These are phyloP conservation scores for Papilio aristodemus DNA, from an alignment of 1,140 invertebrate species.

Conservation along the genomic window DNA sequence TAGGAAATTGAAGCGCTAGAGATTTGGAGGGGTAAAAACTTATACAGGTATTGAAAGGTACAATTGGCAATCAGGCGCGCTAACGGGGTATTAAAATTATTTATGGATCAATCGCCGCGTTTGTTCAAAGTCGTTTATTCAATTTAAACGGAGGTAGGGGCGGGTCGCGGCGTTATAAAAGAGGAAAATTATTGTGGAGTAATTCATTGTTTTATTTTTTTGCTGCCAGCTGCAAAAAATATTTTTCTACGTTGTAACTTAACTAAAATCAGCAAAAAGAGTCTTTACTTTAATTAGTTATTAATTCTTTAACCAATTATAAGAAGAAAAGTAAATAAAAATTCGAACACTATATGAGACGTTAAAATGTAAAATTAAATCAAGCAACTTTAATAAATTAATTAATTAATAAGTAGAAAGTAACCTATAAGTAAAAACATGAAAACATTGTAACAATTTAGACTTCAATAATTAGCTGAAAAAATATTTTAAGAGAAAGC, in stretches of 20 bases:
- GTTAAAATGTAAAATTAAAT: no score
- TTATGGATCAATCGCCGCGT: constrained; percentile 29
- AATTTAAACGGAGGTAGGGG: constrained; percentile 26
- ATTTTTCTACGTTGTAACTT: background rate
- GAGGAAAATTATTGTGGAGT: constrained; percentile 23
- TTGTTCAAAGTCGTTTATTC: constrained; percentile 25
- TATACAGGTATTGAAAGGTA: constrained; percentile 32
- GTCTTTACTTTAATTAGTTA: no score
- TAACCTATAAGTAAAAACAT: background rate
- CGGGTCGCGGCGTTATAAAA: constrained; percentile 4
- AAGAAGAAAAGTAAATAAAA: no score
- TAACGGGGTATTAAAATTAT: constrained; percentile 34
- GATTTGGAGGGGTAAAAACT: constrained; percentile 23
- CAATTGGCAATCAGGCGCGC: constrained; percentile 30
- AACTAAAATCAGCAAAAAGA: no score
- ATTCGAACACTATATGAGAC: no score
- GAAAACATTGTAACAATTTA: background rate
- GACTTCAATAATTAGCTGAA: background rate
- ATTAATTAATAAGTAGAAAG: no score
- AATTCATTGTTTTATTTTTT: constrained; percentile 20
- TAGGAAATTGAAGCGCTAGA: constrained; percentile 25
- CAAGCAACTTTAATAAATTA: background rate
- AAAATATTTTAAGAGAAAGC: background rate
- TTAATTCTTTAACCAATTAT: no score
- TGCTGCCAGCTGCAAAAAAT: constrained; percentile 12